Evolutionary conservation across 2,888 invertebrate genomes (phyloP), one percentile per base, ranked within the genome.

Genomic region (Galerucella calmariensis): DNA sequence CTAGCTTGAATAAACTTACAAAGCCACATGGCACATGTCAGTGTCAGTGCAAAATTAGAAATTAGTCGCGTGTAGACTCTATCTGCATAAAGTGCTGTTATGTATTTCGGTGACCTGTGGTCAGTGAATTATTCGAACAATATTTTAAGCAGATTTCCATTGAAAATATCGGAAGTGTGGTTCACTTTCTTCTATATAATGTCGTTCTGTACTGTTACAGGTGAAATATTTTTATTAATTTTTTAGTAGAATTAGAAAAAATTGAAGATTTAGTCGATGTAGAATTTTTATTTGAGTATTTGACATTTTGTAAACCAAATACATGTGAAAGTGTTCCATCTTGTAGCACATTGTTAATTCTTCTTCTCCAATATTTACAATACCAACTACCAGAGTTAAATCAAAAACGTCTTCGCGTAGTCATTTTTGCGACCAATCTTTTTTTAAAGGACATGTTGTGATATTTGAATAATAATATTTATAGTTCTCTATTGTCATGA

Each of bases 41-140:
- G 27, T 27, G 56, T 20, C 53, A 56, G 53, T 56, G 53, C 53
- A 6, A 56, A 56, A 56, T 56, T 56, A 56, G 2, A 56, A 56
- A 56, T 56, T 56, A 56, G 56, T 56, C 20, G 16, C 56, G 20
- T 56, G 56, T 16, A 2, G 56, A 56, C 16, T 20, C 20, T 9
- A 56, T 20, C 16, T 2, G 20, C 16, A 20, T 56, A 56, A 16
- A 56, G 56, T 9, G 16, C 10, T 16, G 56, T 56, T 56, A 56
- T 56, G 56, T 16, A 20, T 56, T 20, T 56, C 56, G 10, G 56
- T 56, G 56, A 9, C 56, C 16, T 20, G 56, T 6, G 56, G 20
- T 10, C 56, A 16, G 53, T 53, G 48, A 48, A 48, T 48, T 12
- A 12, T 48, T 48, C 48, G 2, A 48, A 14, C n/a, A 53, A 53